These are phyloP conservation scores for Falcaria lacertinaria DNA, from an alignment of 2,888 invertebrate species.

Conservation along the genomic window DNA sequence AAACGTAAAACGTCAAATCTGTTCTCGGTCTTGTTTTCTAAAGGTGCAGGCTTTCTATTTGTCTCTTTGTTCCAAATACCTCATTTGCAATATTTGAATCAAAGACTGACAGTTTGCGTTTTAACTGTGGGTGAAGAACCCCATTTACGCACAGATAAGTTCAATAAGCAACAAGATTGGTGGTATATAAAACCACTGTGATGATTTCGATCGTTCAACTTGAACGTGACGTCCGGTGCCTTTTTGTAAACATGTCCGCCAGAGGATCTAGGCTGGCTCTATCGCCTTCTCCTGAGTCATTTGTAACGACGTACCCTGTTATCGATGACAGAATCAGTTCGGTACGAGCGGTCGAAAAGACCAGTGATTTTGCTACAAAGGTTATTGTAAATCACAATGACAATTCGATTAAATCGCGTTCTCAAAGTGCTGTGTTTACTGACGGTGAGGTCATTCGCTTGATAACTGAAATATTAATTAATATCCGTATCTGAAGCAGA, in stretches of 20 bases:
- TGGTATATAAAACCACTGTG: conserved; percentile 43
- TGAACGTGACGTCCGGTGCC: conserved; percentile 67
- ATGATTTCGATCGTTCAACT: conserved; percentile 64
- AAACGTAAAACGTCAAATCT: no score
- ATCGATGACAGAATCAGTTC: conserved; percentile 49
- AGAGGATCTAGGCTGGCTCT: conserved; percentile 39
- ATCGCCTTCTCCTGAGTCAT: conserved; percentile 48
- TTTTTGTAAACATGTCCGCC: conserved; percentile 36
- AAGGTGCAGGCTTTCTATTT: no score
- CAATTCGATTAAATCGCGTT: conserved; percentile 27
- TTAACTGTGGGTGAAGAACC: conserved; percentile 1
- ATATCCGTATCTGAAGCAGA: conserved; percentile 4
- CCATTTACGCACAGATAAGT: not conserved
- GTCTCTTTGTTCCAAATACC: no score
- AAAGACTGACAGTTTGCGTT: not conserved
- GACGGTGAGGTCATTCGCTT: conserved; percentile 29
- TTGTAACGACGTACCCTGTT: conserved; percentile 38
- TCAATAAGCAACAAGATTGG: conserved; percentile 4
- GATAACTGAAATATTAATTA: conserved; percentile 4
- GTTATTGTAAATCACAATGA: conserved; percentile 34
- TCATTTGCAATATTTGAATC: no score
- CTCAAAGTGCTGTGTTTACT: conserved; percentile 35
- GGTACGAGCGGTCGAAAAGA: conserved; percentile 43
- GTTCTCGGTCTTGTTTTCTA: no score
- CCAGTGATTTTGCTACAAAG: conserved; percentile 34